Evolutionary conservation across 2,888 invertebrate species (phyloP).

Genomic region (Drosophila pseudotakahashii): DNA sequence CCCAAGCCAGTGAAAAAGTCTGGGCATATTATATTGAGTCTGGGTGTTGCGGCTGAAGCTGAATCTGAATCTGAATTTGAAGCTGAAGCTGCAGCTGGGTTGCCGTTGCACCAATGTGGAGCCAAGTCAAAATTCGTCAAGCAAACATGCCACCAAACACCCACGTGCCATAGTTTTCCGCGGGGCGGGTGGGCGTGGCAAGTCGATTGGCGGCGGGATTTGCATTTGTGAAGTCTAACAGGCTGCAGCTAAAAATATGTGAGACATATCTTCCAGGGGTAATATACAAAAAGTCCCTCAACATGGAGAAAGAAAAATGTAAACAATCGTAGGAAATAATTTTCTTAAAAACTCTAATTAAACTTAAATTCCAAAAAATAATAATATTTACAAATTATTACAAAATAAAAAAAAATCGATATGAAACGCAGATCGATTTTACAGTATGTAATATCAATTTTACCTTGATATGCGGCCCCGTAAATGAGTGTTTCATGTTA

Average conservation of each 20-base stretch:
- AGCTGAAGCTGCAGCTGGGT: constrained; percentile 38
- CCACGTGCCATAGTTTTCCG: constrained; percentile 56
- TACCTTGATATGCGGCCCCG: no score
- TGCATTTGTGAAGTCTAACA: constrained; percentile 23
- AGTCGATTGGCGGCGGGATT: constrained; percentile 66
- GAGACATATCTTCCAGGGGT: not conserved
- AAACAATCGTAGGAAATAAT: no score
- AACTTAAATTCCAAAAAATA: no score
- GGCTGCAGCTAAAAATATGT: no score
- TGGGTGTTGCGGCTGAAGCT: not conserved
- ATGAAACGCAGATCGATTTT: no score
- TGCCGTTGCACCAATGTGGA: not conserved
- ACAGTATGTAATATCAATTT: no score
- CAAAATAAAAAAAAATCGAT: no score
- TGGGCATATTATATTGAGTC: not conserved
- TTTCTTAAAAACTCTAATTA: no score
- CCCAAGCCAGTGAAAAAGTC: constrained; percentile 3
- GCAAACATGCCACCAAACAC: constrained; percentile 64
- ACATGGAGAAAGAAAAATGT: no score
- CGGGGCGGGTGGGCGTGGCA: constrained; percentile 67
- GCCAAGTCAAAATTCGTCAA: constrained; percentile 72
- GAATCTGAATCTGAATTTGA: no score
- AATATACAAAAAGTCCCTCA: not conserved
- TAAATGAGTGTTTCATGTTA: no score
- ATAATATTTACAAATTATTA: no score